These are phyloP conservation scores for Dyspetes luteomarginatus DNA, from an alignment of 2,888 invertebrate genomes.

Conservation along the genomic window DNA sequence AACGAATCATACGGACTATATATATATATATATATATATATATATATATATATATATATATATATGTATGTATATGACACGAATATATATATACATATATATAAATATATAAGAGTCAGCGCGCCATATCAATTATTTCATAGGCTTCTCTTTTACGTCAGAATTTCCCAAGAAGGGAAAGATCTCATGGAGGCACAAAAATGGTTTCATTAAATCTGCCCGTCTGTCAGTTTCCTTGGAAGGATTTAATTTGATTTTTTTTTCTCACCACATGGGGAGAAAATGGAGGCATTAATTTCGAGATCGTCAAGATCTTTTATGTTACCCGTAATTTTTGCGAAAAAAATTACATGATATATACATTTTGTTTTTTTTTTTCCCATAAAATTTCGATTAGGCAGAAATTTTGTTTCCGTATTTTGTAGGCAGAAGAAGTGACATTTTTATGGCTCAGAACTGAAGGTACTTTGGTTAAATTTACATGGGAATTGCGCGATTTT, in stretches of 20 bases:
- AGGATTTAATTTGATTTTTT: conserved; percentile 38
- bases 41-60: conserved; percentile 9
- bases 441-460: neutral
- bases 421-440: neutral
- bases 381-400: neutral
- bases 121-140: conserved; percentile 67
- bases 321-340: neutral
- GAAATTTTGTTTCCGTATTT: neutral
- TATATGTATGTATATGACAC: conserved; percentile 22
- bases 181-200: conserved; percentile 46
- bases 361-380: neutral
- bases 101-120: conserved; percentile 32
- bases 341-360: no score
- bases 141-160: conserved; percentile 63
- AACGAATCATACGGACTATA: conserved; percentile 38
- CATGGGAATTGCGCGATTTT: conserved; percentile 38
- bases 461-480: neutral
- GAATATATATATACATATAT: conserved; percentile 11
- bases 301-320: neutral
- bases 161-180: conserved; percentile 61
- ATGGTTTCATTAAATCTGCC: conserved; percentile 42
- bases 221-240: conserved; percentile 16
- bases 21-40: conserved; percentile 28
- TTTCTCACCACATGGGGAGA: neutral
- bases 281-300: conserved; percentile 7